These are phyloP conservation scores for Creontiades dilutus DNA, from an alignment of 2,888 invertebrate genomes.

Conservation along the genomic window DNA sequence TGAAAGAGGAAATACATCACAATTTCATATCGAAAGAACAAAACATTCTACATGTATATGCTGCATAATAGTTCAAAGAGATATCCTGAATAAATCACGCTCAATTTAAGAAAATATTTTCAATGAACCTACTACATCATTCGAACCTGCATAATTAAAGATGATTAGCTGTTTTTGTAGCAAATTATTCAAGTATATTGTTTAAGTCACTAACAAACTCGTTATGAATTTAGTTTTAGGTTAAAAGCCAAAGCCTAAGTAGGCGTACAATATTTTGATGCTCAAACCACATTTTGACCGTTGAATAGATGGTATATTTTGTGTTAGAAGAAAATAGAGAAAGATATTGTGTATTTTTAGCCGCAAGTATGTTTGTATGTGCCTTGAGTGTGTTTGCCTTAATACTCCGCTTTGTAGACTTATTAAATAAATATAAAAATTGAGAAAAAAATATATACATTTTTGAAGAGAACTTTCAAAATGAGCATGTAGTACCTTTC, in stretches of 20 bases:
- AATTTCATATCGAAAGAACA: no score
- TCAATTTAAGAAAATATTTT: no score
- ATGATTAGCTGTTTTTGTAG: no score
- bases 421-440: not conserved
- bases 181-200: no score
- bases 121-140: no score
- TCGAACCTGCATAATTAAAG: no score
- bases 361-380: conserved; percentile 60
- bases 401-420: conserved; percentile 44
- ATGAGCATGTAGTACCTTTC: conserved; percentile 8
- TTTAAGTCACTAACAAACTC: no score
- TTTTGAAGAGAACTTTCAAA: conserved; percentile 21
- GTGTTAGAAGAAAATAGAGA: conserved; percentile 1
- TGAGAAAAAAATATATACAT: not conserved
- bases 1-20: no score
- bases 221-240: not conserved
- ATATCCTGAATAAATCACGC: no score
- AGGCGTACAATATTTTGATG: not conserved
- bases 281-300: conserved; percentile 21
- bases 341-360: conserved; percentile 29
- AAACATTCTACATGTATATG: no score
- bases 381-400: conserved; percentile 68
- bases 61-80: no score
- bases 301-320: conserved; percentile 5
- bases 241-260: not conserved